These are phyloP conservation scores for Spondyliosoma cantharus DNA, from an alignment of 2,797 vertebrate genomes.

Conservation along the genomic window DNA sequence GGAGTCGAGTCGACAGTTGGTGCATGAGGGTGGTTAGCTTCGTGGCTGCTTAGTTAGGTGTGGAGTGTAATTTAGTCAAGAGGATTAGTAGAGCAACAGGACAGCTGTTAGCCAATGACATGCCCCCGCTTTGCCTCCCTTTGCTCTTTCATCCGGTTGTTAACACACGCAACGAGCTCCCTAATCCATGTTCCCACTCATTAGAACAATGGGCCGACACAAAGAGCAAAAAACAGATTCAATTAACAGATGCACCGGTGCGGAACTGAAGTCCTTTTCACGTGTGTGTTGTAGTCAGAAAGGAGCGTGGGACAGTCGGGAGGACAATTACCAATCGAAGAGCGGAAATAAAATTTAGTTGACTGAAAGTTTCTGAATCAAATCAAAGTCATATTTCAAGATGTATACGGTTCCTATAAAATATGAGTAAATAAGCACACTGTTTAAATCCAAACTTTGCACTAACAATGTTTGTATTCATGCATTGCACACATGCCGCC, in stretches of 20 bases:
- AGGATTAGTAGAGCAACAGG: constrained; percentile 83
- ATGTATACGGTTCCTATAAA: neutral
- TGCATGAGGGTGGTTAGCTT: constrained; percentile 75
- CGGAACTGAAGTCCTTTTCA: constrained; percentile 73
- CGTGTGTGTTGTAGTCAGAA: constrained; percentile 40
- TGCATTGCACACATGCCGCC: constrained; percentile 61
- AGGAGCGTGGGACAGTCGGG: constrained; percentile 36
- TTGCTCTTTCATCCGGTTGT: constrained; percentile 83
- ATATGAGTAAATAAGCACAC: neutral
- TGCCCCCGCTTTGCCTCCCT: constrained; percentile 72
- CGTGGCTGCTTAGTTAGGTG: constrained; percentile 82
- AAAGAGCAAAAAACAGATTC: constrained; percentile 76
- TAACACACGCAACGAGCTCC: constrained; percentile 80
- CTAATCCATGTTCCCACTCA: constrained; percentile 83
- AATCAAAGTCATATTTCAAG: neutral
- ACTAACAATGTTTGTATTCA: constrained; percentile 34
- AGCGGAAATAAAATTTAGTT: constrained; percentile 23
- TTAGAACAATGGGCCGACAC: constrained; percentile 80
- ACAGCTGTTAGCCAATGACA: constrained; percentile 84
- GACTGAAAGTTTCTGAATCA: constrained; percentile 3
- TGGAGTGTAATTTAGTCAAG: constrained; percentile 85
- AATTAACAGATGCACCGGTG: constrained; percentile 77
- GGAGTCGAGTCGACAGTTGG: constrained; percentile 78
- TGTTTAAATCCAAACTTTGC: neutral
- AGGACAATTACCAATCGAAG: constrained; percentile 22